Evolutionary conservation across 2,888 invertebrate species (phyloP), one percentile per base, ranked within the genome.

Genomic region (Stenodera caucasica): DNA sequence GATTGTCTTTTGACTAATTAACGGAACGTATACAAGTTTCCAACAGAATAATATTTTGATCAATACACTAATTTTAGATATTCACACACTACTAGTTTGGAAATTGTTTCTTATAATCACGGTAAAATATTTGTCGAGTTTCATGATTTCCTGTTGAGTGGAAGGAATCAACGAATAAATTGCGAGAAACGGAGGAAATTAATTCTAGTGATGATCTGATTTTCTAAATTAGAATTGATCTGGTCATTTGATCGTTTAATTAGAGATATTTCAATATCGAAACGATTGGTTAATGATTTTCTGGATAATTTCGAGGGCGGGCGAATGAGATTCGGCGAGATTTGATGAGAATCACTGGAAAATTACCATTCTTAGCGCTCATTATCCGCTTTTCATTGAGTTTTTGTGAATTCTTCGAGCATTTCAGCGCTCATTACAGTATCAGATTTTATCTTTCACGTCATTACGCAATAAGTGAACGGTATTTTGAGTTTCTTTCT

Each of bases 1-100:
- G 52, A 58, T 58, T 61, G 52, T 55, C 51, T 58, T 61, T 57
- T 55, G 54, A 61, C 61, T 61, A 61, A 61, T 61, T 61, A 61
- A 61, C 55, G 40, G 49, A 55, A 50, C 52, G 49, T 2, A 61
- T 40, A 57, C 52, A 57, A 50, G 40, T 61, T 54, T 58, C 58
- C 58, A 49, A 26, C 52, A 51, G 58, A 58, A 52, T 58, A 55
- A 55, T 51, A 49, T 50, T 55, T 45, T 49, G 45, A 55, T 57
- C 55, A 53, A 55, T 55, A 45, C 45, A 45, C 1, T 23, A 45
- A 23, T 12, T 45, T 45, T 45, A 45, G 4, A 21, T 5, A 21
- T 45, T 45, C 23, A 9, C 45, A 11, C 45, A 45, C 45, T 1
- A n/a, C 21, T 45, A 45, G 12, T 45, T 12, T 12, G 5, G 23